Base-by-base conservation (phyloP, 1,140 invertebrate genomes). In the Bicyclus anynana region DNA sequence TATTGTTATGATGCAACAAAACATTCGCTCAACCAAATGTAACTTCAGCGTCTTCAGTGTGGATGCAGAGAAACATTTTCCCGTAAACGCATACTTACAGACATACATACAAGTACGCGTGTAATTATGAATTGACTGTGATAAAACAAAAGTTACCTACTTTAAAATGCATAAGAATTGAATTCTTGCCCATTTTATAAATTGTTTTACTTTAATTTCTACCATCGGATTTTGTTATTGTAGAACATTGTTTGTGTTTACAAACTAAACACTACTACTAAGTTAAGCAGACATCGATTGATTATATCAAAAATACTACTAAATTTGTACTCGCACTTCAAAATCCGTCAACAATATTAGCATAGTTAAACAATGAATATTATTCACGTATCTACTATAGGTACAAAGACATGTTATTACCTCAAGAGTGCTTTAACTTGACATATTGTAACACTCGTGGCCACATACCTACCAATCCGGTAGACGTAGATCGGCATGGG, bases 281-380 rank as follows among this genome's bases (percentile, higher is more conserved):
- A n/a, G 2, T 14, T 47, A 47, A 27, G 44, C 13, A 16, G 44
- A 47, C 44, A 47, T 47, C 21, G 21, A 26, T 47, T 27, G 23
- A 47, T 13, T 26, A 47, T 47, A 14, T 27, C 18, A 44, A 44
- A 44, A 4, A 1, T 40, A 18, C 6, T 13, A 26, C 14, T 38
- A 17, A 55, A 55, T 40, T 55, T 29, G 58, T 79, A 76, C 69
- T 74, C 70, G 71, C 77, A 62, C 59, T 48, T 62, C 13, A 63
- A 67, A 59, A 70, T 76, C 78, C 78, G 80, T 82, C 80, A 81
- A 67, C 53, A 77, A 82, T 79, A 80, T 76, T 80, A 82, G 44
- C 42, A 72, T 76, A 77, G 67, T 77, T 70, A 13, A 33, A 42
- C 63, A n/a, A n/a, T 42, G 61, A 58, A 52, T 44, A 50, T 44